phyloP scores from a whole-genome alignment of 2,797 vertebrate species.

The Sylvilagus floridanus region DNA sequence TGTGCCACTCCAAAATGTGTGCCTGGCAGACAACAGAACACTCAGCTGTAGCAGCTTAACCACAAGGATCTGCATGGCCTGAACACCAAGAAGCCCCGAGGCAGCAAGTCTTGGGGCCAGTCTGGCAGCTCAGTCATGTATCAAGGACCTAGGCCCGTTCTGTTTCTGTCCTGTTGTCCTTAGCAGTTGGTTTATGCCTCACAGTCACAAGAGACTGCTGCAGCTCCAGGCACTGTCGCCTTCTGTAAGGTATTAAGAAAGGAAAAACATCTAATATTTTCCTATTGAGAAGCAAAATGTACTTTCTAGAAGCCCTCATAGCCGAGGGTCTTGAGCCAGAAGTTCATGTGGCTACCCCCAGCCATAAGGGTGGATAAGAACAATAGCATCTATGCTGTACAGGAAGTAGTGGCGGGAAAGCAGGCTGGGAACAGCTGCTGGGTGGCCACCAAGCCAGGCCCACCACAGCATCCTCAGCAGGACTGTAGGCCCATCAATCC shows the following conservation, averaged over 20 bases:
- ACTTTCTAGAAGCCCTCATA: neutral
- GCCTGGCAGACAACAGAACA: neutral
- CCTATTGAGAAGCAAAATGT: neutral
- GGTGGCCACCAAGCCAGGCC: neutral
- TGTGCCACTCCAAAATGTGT: neutral
- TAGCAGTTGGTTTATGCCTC: neutral
- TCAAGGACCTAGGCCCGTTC: neutral
- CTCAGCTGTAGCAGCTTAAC: too few species aligned
- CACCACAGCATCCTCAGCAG: neutral
- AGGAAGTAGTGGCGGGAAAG: neutral
- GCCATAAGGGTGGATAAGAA: neutral
- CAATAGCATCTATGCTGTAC: neutral
- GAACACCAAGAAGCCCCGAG: neutral
- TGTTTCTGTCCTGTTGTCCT: neutral
- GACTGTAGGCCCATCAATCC: neutral
- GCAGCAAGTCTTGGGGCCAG: neutral
- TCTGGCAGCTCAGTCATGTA: neutral
- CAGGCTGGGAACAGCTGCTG: neutral
- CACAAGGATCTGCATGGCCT: neutral
- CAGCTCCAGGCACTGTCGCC: neutral
- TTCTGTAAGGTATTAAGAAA: slow-evolving; percentile 14
- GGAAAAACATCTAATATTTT: neutral
- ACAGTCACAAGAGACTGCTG: neutral
- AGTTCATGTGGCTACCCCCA: neutral
- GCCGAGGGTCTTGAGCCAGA: neutral